A percentile compares a stretch with the other conserved stretches of the same genome.
These are phyloP conservation scores for Mesaphorura yosii DNA, from an alignment of 1,140 invertebrate genomes.

Conservation along the genomic window DNA sequence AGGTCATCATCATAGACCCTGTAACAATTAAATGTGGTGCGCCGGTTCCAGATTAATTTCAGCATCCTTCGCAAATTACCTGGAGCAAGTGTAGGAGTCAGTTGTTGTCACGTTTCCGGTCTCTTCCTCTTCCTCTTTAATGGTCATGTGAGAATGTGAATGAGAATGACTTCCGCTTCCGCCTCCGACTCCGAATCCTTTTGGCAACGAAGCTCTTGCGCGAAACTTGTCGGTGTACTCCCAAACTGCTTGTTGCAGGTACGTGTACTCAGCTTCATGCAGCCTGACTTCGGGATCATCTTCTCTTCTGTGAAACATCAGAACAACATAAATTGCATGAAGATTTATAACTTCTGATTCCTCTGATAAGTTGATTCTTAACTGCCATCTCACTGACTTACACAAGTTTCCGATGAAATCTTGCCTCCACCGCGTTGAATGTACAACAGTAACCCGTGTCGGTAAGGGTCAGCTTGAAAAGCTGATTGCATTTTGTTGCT, in stretches of 20 bases:
- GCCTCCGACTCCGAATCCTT: not conserved
- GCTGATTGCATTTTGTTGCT: not conserved
- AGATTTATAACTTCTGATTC: not conserved
- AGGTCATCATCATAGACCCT: slow-evolving; percentile 27
- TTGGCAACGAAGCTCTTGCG: not conserved
- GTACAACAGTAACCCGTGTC: slow-evolving; percentile 32
- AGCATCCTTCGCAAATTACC: too few relatives aligned
- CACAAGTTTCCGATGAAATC: slow-evolving; percentile 10
- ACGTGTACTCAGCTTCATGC: slow-evolving; percentile 25
- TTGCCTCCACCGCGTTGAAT: slow-evolving; percentile 26
- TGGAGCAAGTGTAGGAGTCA: slow-evolving; percentile 20
- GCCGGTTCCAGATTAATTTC: slow-evolving; percentile 3
- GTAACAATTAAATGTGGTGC: not conserved
- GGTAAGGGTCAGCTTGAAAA: slow-evolving; percentile 24
- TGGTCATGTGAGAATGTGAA: too few relatives aligned
- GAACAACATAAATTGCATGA: not conserved
- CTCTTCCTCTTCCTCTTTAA: not conserved
- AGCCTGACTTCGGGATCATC: slow-evolving; percentile 23
- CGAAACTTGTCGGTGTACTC: slow-evolving; percentile 21
- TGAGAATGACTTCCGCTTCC: not conserved
- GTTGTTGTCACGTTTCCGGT: slow-evolving; percentile 1
- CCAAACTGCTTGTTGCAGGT: slow-evolving; percentile 30
- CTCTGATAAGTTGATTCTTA: not conserved
- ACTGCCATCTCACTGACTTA: slow-evolving; percentile 2
- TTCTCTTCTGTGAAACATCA: slow-evolving; percentile 9